Conservation (phyloP, 1,140 invertebrate genomes). For the Caerostris extrusa region DNA sequence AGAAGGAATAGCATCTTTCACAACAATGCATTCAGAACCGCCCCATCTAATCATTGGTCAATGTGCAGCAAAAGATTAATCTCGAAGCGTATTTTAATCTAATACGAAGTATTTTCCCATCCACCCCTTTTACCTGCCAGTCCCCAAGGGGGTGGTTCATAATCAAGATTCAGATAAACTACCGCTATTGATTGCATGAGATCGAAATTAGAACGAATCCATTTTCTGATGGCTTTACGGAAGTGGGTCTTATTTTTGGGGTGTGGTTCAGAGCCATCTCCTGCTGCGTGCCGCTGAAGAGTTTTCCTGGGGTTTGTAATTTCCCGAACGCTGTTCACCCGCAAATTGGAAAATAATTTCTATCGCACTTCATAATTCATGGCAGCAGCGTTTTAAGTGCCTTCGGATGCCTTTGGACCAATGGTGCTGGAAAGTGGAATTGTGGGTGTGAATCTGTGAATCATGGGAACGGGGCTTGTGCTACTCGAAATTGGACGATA, state of each 20-base stretch:
- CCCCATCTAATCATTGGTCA: constrained; percentile 9
- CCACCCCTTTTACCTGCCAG: neutral
- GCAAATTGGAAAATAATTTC: constrained; percentile 59
- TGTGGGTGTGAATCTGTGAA: neutral
- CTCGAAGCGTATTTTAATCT: constrained; percentile 17
- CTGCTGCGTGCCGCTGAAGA: neutral
- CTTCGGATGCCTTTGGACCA: neutral
- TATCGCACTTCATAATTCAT: constrained; percentile 55
- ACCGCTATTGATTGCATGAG: constrained; percentile 22
- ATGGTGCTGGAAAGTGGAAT: neutral
- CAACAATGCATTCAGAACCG: neutral
- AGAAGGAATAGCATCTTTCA: neutral
- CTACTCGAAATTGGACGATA: neutral
- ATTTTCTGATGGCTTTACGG: too few relatives aligned
- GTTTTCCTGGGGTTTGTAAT: constrained; percentile 37
- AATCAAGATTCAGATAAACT: constrained; percentile 17
- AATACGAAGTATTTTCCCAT: neutral
- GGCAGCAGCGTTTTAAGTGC: constrained; percentile 1
- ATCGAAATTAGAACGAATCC: neutral
- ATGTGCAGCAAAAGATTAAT: constrained; percentile 25
- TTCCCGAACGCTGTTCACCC: constrained; percentile 9
- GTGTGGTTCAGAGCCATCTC: neutral
- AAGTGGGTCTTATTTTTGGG: neutral
- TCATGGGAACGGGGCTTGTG: neutral
- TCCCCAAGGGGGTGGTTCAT: neutral